phyloP scores from a whole-genome alignment of 2,113 vertebrate species.

The Calidris pugnax region DNA sequence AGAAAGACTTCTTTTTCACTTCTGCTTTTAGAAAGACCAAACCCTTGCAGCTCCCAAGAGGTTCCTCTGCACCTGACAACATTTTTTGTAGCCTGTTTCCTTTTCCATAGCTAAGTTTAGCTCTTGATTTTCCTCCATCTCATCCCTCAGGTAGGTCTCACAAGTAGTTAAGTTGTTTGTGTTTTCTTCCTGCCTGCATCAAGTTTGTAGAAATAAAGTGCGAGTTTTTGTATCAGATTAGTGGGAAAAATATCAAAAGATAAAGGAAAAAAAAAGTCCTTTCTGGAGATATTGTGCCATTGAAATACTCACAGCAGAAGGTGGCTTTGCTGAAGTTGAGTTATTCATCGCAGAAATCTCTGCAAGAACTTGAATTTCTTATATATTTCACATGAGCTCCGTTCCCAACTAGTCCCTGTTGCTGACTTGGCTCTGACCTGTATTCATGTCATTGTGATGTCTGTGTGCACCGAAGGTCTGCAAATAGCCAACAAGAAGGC shows the following conservation, averaged over 20 bases:
- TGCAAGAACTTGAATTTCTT: background rate
- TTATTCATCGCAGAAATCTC: background rate
- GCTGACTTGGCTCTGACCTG: background rate
- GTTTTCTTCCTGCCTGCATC: background rate
- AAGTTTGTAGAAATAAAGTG: background rate
- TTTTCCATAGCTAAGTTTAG: background rate
- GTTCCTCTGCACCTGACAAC: background rate
- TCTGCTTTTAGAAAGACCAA: background rate
- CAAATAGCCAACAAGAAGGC: background rate
- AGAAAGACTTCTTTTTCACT: background rate
- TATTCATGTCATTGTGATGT: rapidly evolving
- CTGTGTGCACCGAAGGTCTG: background rate
- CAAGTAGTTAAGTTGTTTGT: background rate
- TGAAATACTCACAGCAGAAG: background rate
- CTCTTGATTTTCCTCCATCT: background rate
- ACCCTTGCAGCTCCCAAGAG: background rate
- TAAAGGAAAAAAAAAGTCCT: background rate
- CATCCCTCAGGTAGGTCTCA: background rate
- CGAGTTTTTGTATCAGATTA: background rate
- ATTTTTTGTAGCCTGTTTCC: background rate
- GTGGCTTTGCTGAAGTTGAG: background rate
- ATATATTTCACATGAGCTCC: background rate
- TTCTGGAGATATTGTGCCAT: background rate
- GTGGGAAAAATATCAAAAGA: background rate
- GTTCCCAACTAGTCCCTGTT: background rate